phyloP scores from a whole-genome alignment of 2,888 invertebrate species.

The Aquatica leii region DNA sequence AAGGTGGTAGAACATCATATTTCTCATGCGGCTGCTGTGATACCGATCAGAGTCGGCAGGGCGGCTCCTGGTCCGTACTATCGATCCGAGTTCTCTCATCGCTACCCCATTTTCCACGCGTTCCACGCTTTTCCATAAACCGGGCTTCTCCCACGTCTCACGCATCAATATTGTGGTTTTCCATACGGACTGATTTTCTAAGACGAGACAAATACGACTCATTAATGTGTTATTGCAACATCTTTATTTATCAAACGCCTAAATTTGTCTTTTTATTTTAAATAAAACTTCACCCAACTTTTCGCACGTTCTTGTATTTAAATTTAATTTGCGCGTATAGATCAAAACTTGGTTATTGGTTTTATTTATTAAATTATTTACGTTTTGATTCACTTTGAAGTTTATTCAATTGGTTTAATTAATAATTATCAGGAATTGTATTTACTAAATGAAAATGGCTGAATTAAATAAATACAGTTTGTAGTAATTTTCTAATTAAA shows the following conservation, averaged over 20 bases:
- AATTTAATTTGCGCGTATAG: not conserved
- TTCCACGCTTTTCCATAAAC: constrained; percentile 21
- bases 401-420: not conserved
- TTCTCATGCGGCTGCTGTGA: constrained; percentile 47
- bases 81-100: constrained; percentile 41
- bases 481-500: no score
- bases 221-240: constrained; percentile 27
- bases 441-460: no score
- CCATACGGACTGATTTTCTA: constrained; percentile 27
- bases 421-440: not conserved
- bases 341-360: constrained; percentile 2
- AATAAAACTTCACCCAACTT: not conserved
- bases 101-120: constrained; percentile 40
- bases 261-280: not conserved
- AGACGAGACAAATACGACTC: constrained; percentile 24
- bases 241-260: not conserved
- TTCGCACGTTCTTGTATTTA: not conserved
- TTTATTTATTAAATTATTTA: not conserved
- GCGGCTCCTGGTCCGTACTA: constrained; percentile 43
- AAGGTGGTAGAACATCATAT: constrained; percentile 44
- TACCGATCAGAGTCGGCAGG: constrained; percentile 47
- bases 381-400: constrained; percentile 10
- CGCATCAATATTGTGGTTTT: constrained; percentile 25
- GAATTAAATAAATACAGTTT: no score
- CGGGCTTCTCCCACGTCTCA: constrained; percentile 13